These are phyloP conservation scores for Bagarius yarrelli DNA, from an alignment of 2,113 vertebrate genomes.

Conservation along the genomic window DNA sequence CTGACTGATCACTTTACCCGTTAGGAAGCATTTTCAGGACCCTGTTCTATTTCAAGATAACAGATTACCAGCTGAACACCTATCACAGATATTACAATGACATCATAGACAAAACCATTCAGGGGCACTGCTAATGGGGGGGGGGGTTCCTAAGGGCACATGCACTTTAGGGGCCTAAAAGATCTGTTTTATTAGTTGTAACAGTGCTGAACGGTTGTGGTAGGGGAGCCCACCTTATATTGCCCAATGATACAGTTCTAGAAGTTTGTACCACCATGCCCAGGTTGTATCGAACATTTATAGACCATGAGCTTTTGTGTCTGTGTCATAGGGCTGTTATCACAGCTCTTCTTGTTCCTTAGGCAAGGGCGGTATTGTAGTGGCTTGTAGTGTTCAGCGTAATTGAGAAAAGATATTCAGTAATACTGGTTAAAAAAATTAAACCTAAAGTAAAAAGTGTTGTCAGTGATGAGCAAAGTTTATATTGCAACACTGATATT, in stretches of 20 bases:
- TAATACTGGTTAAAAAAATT: not conserved
- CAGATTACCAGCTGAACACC: not conserved
- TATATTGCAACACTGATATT: not conserved
- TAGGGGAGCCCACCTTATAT: no score
- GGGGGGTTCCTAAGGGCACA: no score
- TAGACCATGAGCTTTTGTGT: not conserved
- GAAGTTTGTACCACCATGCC: not conserved
- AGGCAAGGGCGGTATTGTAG: not conserved
- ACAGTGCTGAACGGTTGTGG: no score
- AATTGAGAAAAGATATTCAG: not conserved
- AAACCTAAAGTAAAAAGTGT: not conserved
- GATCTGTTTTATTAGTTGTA: no score
- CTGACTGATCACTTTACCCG: not conserved
- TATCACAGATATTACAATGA: not conserved
- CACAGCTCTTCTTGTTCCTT: not conserved
- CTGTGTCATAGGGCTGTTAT: conserved; percentile 26
- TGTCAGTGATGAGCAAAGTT: not conserved
- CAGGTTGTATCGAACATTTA: not conserved
- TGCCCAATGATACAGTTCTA: not conserved
- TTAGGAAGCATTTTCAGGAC: not conserved
- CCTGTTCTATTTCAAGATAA: not conserved
- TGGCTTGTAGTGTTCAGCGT: not conserved
- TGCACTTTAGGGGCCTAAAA: no score
- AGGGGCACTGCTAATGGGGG: no score
- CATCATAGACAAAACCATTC: no score